phyloP scores from a whole-genome alignment of 2,888 invertebrate species.

The Seira musarum region DNA sequence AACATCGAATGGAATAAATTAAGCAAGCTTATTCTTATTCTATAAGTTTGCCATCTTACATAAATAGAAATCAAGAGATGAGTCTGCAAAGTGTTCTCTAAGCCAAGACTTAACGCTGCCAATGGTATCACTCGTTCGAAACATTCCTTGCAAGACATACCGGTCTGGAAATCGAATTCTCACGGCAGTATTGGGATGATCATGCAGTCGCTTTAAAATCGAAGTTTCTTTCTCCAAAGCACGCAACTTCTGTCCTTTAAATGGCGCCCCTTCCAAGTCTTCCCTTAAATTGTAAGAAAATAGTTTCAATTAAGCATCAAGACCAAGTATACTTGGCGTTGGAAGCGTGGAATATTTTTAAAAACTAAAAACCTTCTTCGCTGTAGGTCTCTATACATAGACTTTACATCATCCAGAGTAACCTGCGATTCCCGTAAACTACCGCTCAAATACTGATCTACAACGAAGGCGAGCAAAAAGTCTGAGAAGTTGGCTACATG shows the following conservation, averaged over 20 bases:
- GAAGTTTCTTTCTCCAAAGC: conserved; percentile 74
- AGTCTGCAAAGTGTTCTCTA: conserved; percentile 79
- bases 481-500: too few species aligned
- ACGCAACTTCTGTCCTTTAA: conserved; percentile 80
- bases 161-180: conserved; percentile 90
- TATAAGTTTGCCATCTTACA: too few species aligned
- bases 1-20: too few species aligned
- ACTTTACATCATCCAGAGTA: conserved; percentile 85
- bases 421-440: conserved; percentile 78
- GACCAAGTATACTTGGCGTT: not conserved
- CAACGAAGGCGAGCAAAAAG: not conserved
- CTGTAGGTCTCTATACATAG: conserved; percentile 82
- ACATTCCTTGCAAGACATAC: conserved; percentile 88
- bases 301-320: conserved; percentile 15
- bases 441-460: conserved; percentile 8
- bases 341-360: conserved; percentile 15
- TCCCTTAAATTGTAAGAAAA: conserved; percentile 71
- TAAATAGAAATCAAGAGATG: conserved; percentile 81
- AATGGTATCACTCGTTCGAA: conserved; percentile 84
- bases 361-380: conserved; percentile 73
- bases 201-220: conserved; percentile 56
- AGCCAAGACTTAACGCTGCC: conserved; percentile 83
- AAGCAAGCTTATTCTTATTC: too few species aligned
- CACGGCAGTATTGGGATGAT: conserved; percentile 77
- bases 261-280: conserved; percentile 81